These are phyloP conservation scores for Eupithecia insigniata DNA, from an alignment of 2,888 invertebrate species.

Conservation along the genomic window DNA sequence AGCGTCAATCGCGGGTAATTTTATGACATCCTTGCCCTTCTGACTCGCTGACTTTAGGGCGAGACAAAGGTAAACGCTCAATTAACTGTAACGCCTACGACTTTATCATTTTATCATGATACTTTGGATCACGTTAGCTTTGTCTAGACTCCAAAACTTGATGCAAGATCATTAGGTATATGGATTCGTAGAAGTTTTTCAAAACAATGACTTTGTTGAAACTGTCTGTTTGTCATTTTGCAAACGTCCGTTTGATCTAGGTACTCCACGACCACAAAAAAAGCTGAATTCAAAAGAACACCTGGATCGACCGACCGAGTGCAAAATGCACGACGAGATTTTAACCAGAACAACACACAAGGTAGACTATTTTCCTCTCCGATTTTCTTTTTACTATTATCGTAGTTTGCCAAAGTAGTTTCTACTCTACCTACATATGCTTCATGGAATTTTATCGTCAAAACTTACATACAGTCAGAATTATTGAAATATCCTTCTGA, in stretches of 20 bases:
- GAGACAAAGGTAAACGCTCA: slow-evolving; percentile 45
- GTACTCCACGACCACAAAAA: neutral
- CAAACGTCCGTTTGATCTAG: neutral
- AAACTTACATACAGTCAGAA: neutral
- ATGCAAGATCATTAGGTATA: neutral
- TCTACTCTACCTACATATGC: too few relatives aligned
- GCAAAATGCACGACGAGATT: neutral
- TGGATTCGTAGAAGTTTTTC: neutral
- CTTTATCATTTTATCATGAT: slow-evolving; percentile 45
- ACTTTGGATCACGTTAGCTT: slow-evolving; percentile 22
- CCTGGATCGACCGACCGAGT: too few relatives aligned
- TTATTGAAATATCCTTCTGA: neutral
- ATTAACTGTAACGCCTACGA: slow-evolving; percentile 45
- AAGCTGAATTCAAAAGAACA: neutral
- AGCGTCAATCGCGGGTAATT: slow-evolving; percentile 40
- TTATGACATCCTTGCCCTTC: slow-evolving; percentile 38
- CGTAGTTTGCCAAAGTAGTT: neutral
- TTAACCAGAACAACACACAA: neutral
- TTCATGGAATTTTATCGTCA: neutral
- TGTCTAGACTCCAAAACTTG: neutral
- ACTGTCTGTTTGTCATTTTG: neutral
- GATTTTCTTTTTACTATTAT: neutral
- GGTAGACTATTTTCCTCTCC: neutral
- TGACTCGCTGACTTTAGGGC: slow-evolving; percentile 39
- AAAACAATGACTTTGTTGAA: neutral